Conservation (phyloP, 2,888 invertebrate genomes). For the Hecatera dysodea region DNA sequence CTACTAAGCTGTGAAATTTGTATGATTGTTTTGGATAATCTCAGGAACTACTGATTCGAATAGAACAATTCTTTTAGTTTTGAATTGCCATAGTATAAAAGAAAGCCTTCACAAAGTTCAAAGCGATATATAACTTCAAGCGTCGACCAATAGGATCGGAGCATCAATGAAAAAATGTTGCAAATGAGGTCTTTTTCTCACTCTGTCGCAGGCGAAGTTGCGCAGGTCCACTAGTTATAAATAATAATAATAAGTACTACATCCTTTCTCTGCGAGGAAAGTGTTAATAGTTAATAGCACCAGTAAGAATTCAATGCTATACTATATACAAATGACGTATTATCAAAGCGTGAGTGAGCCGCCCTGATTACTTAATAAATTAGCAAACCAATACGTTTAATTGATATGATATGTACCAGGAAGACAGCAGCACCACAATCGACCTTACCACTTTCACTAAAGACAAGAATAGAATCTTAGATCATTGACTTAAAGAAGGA, state of each 20-base stretch:
- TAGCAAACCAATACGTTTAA: slow-evolving; percentile 84
- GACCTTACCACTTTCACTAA: slow-evolving; percentile 75
- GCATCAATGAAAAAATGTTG: too few species aligned
- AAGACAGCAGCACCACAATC: slow-evolving; percentile 82
- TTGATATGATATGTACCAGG: slow-evolving; percentile 88
- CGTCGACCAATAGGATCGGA: too few species aligned
- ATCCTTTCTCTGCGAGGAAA: slow-evolving; percentile 38
- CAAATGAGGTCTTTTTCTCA: too few species aligned
- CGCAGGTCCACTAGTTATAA: too few species aligned
- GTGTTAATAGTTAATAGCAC: slow-evolving; percentile 43
- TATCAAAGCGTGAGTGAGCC: slow-evolving; percentile 74
- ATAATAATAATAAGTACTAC: slow-evolving; percentile 12
- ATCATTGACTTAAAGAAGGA: slow-evolving; percentile 50
- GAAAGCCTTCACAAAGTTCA: too few species aligned
- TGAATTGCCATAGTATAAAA: too few species aligned
- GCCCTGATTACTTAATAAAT: slow-evolving; percentile 87
- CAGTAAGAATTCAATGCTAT: slow-evolving; percentile 29
- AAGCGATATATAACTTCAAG: too few species aligned
- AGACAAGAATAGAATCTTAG: slow-evolving; percentile 61
- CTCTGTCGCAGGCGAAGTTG: too few species aligned
- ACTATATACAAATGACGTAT: slow-evolving; percentile 30
- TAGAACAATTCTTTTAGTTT: too few species aligned
- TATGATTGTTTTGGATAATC: too few species aligned
- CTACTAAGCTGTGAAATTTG: too few species aligned
- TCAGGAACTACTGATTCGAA: too few species aligned